These are phyloP conservation scores for Helicorthomorpha holstii DNA, from an alignment of 1,140 invertebrate species.

Conservation along the genomic window DNA sequence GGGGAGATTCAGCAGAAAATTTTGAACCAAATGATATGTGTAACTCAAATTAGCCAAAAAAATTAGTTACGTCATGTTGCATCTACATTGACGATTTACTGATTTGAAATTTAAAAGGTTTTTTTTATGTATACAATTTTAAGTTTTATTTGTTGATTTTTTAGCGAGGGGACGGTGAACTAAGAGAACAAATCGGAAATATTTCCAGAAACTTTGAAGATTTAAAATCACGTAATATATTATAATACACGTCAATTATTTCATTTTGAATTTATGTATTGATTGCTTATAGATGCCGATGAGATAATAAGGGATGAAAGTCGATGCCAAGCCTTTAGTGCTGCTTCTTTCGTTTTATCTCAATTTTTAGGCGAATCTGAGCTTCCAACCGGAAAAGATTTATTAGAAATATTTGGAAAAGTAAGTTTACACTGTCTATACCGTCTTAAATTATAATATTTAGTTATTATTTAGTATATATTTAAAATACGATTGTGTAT, in stretches of 20 bases:
- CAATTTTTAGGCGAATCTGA: conserved; percentile 7
- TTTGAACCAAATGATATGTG: neutral
- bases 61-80: too few species aligned
- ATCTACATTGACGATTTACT: too few species aligned
- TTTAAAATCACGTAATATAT: neutral
- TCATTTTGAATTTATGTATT: neutral
- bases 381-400: conserved; percentile 3
- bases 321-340: conserved; percentile 5
- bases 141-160: neutral
- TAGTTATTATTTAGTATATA: neutral
- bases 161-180: too few species aligned
- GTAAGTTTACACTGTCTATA: conserved; percentile 3
- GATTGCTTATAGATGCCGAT: conserved; percentile 7
- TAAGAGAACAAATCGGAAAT: neutral
- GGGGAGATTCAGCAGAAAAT: too few species aligned
- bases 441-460: neutral
- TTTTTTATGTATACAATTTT: neutral
- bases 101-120: too few species aligned
- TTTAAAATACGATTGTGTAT: conserved; percentile 8
- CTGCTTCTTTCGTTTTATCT: conserved; percentile 3
- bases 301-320: conserved; percentile 9
- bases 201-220: neutral
- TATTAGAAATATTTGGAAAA: conserved; percentile 13
- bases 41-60: too few species aligned
- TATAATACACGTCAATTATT: neutral